These are phyloP conservation scores for Trypoxylus dichotomus DNA, from an alignment of 1,140 invertebrate genomes.

Conservation along the genomic window DNA sequence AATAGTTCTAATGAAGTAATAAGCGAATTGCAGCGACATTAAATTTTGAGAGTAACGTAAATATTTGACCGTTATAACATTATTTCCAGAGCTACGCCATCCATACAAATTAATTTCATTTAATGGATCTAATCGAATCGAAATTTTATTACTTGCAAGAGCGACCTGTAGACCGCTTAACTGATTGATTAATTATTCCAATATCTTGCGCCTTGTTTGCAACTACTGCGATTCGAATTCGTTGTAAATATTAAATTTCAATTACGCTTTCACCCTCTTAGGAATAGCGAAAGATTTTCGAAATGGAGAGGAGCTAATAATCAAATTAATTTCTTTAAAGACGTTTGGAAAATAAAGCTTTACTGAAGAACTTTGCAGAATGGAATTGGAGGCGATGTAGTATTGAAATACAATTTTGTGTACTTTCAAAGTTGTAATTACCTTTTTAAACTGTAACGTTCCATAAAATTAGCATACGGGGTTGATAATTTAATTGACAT, in stretches of 20 bases:
- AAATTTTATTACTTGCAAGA: constrained; percentile 26
- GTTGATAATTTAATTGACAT: too few species aligned
- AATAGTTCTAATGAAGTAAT: too few species aligned
- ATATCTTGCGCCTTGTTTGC: background rate
- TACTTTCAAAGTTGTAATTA: too few species aligned
- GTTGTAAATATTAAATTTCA: constrained; percentile 26
- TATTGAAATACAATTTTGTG: too few species aligned
- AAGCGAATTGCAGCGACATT: constrained; percentile 20
- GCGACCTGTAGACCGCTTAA: constrained; percentile 9
- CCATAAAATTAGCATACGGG: too few species aligned
- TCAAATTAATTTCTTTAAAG: background rate
- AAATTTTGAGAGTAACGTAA: constrained; percentile 10
- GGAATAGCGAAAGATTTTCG: background rate
- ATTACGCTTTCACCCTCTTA: constrained; percentile 2
- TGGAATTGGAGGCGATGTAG: background rate
- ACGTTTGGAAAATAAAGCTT: too few species aligned
- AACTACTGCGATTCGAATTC: background rate
- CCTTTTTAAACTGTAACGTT: too few species aligned
- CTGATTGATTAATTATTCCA: constrained; percentile 29
- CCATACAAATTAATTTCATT: constrained; percentile 24
- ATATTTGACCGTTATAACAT: constrained; percentile 17
- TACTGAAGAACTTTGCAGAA: too few species aligned
- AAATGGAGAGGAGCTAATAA: background rate
- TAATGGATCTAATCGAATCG: constrained; percentile 27
- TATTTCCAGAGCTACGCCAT: constrained; percentile 16